Evolutionary conservation across 2,888 invertebrate species (phyloP), one percentile per base, ranked within the genome.

Genomic region (Drosophila paranaensis): DNA sequence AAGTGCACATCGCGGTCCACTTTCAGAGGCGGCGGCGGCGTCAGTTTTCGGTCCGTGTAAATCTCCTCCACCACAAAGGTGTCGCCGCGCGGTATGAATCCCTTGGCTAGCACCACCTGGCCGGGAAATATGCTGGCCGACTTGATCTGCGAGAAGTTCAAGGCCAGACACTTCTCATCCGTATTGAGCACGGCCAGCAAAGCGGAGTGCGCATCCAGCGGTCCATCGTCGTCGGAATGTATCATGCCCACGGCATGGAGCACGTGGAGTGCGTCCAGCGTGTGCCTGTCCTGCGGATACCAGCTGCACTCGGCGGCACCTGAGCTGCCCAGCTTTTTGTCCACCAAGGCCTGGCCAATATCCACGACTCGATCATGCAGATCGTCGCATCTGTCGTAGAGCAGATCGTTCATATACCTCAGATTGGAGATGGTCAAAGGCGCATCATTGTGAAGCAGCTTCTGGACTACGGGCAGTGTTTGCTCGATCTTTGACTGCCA

Each of bases 171-270:
- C 92, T 55, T 94, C 93, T 82, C 93, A 93, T 82, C 93, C 93
- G 94, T 93, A 93, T 91, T 79, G 10, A 94, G 93, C 9, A 96
- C 96, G 90, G 97, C 96, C 10, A 97, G 93, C 40, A 96, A 90
- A 2, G 96, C 94, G 30, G 96, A 96, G 74, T 95, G 94, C 1
- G 94, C 92, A 91, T 97, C 96, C 33, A 97, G 93, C 70, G 95
- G 95, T 0, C 95, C 93, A 76, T 95, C 95, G 1, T 95, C 95
- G 82, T 97, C 97, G 82, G 96, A 96, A 77, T 95, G 95, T 74
- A 98, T 94, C 55, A 96, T 94, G 14, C 98, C 98, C 60, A 95
- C 95, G 10, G 91, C 91, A 75, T 91, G 91, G 2, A 92, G 82
- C n/a, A 79, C 67, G 58, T 91, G 89, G 63, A 90, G 61, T 2